These are phyloP conservation scores for Chloebia gouldiae DNA, from an alignment of 2,113 vertebrate genomes.

Conservation along the genomic window DNA sequence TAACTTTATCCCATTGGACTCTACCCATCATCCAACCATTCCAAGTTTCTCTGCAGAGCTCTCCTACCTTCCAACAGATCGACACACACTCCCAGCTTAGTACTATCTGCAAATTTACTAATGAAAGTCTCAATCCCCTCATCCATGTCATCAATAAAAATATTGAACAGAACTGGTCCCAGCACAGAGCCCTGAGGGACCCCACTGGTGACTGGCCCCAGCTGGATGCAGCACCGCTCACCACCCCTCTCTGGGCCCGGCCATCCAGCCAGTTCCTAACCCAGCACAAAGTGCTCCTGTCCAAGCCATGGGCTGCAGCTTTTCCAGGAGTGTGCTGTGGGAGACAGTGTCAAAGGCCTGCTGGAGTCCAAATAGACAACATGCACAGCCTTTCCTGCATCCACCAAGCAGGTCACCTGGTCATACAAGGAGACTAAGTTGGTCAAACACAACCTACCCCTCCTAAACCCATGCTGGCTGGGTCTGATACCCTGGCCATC, in stretches of 20 bases:
- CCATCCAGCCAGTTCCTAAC: neutral
- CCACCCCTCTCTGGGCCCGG: accelerated
- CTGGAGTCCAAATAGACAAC: neutral
- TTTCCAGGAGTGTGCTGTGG: neutral
- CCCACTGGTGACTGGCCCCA: neutral
- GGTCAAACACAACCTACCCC: neutral
- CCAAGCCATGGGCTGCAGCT: neutral
- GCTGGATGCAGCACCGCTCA: neutral
- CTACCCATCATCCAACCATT: too few relatives aligned
- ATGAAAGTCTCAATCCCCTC: neutral
- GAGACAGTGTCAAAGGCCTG: neutral
- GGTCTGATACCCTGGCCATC: neutral
- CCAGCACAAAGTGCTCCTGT: neutral
- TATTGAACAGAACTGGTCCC: neutral
- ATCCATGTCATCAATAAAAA: neutral
- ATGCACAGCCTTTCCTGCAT: neutral
- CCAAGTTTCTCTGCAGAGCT: neutral
- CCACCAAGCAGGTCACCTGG: neutral
- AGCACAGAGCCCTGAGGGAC: neutral
- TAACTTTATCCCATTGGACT: neutral
- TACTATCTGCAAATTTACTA: neutral
- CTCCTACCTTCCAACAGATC: neutral
- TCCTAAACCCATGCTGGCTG: neutral
- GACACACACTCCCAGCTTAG: accelerated
- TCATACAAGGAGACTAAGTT: neutral